Evolutionary conservation across 2,888 invertebrate species (phyloP).

Genomic region (Pammene fasciana): DNA sequence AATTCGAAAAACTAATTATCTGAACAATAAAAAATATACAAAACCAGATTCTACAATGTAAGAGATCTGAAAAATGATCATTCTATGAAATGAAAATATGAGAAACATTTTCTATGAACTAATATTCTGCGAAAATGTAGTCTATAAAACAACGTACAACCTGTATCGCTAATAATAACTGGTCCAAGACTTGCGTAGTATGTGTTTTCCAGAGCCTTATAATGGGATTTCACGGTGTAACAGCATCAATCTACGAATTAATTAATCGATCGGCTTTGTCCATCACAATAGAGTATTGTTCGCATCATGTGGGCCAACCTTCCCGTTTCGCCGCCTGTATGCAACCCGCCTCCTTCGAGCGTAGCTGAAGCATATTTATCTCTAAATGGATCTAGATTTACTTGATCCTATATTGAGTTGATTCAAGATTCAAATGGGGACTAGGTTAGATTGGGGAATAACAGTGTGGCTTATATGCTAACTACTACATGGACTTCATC

Average conservation of each 20-base stretch:
- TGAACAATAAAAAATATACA: no score
- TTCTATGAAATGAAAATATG: no score
- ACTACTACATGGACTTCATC: no score
- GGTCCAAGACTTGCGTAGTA: no score
- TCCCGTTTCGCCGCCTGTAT: conserved; percentile 44
- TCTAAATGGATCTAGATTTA: conserved; percentile 33
- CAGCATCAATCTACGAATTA: conserved; percentile 61
- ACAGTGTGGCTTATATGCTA: neutral
- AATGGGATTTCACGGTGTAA: conserved; percentile 44
- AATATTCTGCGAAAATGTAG: no score
- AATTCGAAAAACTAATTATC: no score
- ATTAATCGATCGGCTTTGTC: conserved; percentile 68
- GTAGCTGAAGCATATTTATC: conserved; percentile 21
- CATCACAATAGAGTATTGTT: conserved; percentile 61
- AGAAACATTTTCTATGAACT: no score
- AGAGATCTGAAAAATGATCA: no score
- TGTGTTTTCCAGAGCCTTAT: conserved; percentile 1
- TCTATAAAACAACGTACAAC: no score
- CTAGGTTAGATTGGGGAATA: neutral
- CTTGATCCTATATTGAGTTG: conserved; percentile 16
- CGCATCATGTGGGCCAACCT: conserved; percentile 58
- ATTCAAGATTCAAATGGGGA: neutral
- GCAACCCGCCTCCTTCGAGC: conserved; percentile 3
- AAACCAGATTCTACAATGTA: no score
- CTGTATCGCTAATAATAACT: no score